Conservation (phyloP, 37 sponge, comb jelly and placozoan species). For the Hormiphora californensis region DNA sequence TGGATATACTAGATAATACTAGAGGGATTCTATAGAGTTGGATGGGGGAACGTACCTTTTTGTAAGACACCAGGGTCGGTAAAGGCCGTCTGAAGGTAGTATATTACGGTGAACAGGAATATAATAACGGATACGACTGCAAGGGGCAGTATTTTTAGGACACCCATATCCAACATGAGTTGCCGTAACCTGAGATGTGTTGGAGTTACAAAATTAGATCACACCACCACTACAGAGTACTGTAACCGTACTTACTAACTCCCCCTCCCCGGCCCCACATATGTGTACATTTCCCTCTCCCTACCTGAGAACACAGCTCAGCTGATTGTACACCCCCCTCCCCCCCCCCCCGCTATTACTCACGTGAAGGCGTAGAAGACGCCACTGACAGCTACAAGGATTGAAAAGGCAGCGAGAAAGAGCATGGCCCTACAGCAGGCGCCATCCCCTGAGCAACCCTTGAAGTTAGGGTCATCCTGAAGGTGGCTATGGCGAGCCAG, state of each 20-base stretch:
- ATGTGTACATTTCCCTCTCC: no score
- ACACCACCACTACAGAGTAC: no score
- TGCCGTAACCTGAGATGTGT: neutral
- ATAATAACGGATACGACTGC: slow-evolving; percentile 62
- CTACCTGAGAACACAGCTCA: no score
- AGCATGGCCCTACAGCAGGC: neutral
- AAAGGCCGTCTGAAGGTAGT: slow-evolving; percentile 83
- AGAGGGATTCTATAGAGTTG: no score
- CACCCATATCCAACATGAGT: neutral
- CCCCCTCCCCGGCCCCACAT: no score
- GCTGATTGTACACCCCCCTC: no score
- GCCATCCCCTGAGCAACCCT: slow-evolving; percentile 4
- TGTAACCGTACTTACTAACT: no score
- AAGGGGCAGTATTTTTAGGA: neutral
- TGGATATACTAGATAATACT: no score
- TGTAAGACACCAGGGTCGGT: slow-evolving; percentile 93
- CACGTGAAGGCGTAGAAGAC: slow-evolving; percentile 36
- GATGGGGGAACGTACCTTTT: no score
- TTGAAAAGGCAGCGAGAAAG: neutral
- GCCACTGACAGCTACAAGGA: neutral
- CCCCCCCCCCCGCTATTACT: no score
- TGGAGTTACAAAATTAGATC: no score
- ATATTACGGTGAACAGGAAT: slow-evolving; percentile 67
- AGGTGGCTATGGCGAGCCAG: neutral
- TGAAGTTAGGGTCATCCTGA: neutral